Percentiles rank a stretch among this genome's conserved stretches.
These are phyloP conservation scores for Salpingus planirostris DNA, from an alignment of 2,888 invertebrate species.

Conservation along the genomic window DNA sequence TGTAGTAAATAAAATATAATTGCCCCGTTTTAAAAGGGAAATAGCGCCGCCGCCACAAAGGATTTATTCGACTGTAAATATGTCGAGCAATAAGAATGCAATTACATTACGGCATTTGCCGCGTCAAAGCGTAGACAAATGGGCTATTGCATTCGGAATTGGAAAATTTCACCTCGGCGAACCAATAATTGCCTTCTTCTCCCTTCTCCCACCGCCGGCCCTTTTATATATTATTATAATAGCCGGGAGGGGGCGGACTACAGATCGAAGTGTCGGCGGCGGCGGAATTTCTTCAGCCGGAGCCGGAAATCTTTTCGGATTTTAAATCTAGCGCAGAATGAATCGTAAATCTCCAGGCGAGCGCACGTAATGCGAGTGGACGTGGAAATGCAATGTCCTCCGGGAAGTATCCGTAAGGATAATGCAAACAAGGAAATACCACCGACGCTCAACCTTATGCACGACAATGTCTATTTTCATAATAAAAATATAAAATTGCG, in stretches of 20 bases:
- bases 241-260: no score
- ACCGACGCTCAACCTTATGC: no score
- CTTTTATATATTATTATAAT: no score
- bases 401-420: conserved; percentile 8
- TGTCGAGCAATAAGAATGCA: conserved; percentile 21
- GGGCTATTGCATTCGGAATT: conserved; percentile 18
- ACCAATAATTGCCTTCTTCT: conserved; percentile 5
- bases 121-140: conserved; percentile 20
- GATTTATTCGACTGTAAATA: conserved; percentile 21
- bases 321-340: conserved; percentile 2
- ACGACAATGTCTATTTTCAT: no score
- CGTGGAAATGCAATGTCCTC: conserved; percentile 11
- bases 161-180: conserved; percentile 11
- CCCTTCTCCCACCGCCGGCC: no score
- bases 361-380: conserved; percentile 7
- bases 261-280: background rate
- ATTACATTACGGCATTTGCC: conserved; percentile 18
- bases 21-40: conserved; percentile 9
- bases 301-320: no score
- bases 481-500: no score
- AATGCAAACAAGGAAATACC: conserved; percentile 10
- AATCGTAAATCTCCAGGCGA: conserved; percentile 9
- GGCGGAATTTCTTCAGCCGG: no score
- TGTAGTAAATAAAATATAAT: conserved; percentile 13
- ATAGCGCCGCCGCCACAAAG: conserved; percentile 14